Evolutionary conservation across 1,140 invertebrate genomes (phyloP).

Genomic region (Cotesia vestalis): DNA sequence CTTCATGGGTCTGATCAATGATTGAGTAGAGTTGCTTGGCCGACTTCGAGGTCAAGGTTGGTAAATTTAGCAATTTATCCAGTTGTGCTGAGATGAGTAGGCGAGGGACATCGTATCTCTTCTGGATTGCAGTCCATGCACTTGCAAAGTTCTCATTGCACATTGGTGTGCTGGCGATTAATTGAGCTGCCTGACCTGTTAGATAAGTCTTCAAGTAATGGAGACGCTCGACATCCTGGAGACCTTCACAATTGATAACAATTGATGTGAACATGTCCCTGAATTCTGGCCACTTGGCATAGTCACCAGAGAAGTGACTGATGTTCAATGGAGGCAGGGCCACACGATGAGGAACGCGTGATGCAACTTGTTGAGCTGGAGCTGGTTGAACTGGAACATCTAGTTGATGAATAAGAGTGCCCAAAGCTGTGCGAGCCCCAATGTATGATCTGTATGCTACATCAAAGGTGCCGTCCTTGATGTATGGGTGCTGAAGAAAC

Average conservation of each 20-base stretch:
- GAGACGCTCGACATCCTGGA: conserved; percentile 3
- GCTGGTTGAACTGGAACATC: too few relatives aligned
- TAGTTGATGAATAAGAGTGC: too few relatives aligned
- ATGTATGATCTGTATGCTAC: too few relatives aligned
- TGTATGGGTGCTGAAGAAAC: too few relatives aligned
- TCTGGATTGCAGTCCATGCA: background rate
- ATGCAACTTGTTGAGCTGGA: too few relatives aligned
- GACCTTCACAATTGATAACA: background rate
- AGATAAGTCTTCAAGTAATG: conserved; percentile 15
- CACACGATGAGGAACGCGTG: too few relatives aligned
- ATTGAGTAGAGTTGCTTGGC: background rate
- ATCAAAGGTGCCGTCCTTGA: too few relatives aligned
- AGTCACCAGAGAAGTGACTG: conserved; percentile 31
- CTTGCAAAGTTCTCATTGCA: background rate
- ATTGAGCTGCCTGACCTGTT: background rate
- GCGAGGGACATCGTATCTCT: background rate
- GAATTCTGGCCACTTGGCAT: conserved; percentile 19
- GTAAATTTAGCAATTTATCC: background rate
- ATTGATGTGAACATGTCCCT: conserved; percentile 13
- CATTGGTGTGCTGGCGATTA: background rate
- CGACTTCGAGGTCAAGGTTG: background rate
- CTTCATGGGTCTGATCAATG: background rate
- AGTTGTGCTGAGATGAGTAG: background rate
- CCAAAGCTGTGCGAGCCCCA: too few relatives aligned
- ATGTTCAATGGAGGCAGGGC: background rate